Evolutionary conservation across 2,888 invertebrate species (phyloP).

Genomic region (Hemaris fuciformis): DNA sequence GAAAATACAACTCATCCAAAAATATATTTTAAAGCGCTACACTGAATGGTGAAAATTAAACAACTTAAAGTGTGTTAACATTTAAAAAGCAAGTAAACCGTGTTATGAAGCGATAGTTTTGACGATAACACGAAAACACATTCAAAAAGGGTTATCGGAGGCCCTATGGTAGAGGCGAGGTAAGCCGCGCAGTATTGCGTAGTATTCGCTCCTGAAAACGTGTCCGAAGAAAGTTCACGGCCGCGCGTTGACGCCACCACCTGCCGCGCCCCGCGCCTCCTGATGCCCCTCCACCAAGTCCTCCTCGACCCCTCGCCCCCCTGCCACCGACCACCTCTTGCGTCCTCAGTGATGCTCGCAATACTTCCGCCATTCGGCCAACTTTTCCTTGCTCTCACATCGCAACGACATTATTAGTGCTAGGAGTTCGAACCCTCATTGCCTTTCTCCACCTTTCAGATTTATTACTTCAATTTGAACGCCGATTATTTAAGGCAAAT

Average conservation of each 20-base stretch:
- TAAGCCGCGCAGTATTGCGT: conserved; percentile 72
- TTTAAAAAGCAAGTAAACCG: background rate
- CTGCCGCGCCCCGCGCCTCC: conserved; percentile 54
- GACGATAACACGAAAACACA: background rate
- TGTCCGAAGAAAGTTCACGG: conserved; percentile 82
- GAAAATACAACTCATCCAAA: conserved; percentile 8
- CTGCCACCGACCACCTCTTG: conserved; percentile 21
- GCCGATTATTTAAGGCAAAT: background rate
- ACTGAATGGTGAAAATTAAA: background rate
- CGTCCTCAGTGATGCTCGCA: conserved; percentile 26
- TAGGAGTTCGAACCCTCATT: no score
- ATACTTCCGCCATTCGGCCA: conserved; percentile 46
- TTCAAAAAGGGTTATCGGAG: conserved; percentile 33
- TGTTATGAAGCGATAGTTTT: conserved; percentile 24
- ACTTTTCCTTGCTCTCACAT: conserved; percentile 43
- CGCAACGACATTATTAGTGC: background rate
- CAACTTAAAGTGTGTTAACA: background rate
- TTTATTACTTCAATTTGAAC: background rate
- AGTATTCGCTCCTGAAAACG: conserved; percentile 78
- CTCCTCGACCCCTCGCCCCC: conserved; percentile 58
- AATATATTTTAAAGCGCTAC: background rate
- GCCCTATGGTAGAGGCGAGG: conserved; percentile 30
- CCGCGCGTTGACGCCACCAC: conserved; percentile 78
- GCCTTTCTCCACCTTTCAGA: no score
- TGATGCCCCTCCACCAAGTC: conserved; percentile 60